Evolutionary conservation across 2,113 vertebrate species (phyloP).

Genomic region (Hystrix brachyura): DNA sequence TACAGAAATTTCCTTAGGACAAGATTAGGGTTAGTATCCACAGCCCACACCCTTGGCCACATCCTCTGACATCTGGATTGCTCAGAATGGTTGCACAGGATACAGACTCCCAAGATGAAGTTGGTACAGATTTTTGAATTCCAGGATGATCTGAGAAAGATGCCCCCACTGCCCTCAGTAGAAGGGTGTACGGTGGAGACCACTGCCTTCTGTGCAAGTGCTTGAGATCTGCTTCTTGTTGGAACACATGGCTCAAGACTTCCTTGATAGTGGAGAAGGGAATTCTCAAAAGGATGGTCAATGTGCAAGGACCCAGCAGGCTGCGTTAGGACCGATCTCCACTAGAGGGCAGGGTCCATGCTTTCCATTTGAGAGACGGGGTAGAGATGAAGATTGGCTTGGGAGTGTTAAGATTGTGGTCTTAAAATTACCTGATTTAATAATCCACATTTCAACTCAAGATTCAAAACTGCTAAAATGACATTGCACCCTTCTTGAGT

Average conservation of each 20-base stretch:
- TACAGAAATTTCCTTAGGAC: conserved; percentile 82
- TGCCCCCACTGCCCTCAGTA: conserved; percentile 39
- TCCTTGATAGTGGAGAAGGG: rapidly evolving
- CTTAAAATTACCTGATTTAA: background rate
- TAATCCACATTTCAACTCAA: background rate
- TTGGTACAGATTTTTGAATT: conserved; percentile 71
- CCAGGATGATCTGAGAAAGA: conserved; percentile 72
- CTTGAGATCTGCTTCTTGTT: conserved; percentile 37
- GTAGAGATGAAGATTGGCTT: background rate
- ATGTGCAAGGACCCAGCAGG: background rate
- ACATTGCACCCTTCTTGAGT: conserved; percentile 48
- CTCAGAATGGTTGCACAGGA: conserved; percentile 74
- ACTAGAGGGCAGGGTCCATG: background rate
- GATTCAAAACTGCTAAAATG: background rate
- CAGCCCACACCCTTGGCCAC: conserved; percentile 77
- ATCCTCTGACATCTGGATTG: conserved; percentile 78
- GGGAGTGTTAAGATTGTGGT: background rate
- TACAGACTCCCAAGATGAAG: conserved; percentile 74
- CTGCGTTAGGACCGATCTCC: background rate
- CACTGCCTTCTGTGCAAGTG: background rate
- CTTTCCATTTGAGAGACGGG: background rate
- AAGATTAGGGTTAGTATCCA: conserved; percentile 77
- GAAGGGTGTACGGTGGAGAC: background rate
- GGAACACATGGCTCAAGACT: background rate
- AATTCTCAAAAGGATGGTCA: background rate